These are phyloP conservation scores for Hemaris fuciformis DNA, from an alignment of 2,888 invertebrate genomes.

Conservation along the genomic window DNA sequence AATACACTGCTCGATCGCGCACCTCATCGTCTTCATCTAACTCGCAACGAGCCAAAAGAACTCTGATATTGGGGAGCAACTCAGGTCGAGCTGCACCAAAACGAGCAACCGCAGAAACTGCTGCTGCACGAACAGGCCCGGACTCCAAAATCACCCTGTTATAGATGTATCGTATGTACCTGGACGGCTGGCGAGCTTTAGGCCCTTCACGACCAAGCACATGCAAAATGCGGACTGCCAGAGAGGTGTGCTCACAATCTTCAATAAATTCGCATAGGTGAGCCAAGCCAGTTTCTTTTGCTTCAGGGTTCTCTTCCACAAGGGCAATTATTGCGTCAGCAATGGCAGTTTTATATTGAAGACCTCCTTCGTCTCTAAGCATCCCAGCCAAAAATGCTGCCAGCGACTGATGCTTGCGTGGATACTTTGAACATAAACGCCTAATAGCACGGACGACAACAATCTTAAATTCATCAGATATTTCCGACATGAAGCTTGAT, in stretches of 20 bases:
- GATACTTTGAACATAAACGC: slow-evolving; percentile 96
- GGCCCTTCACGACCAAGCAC: slow-evolving; percentile 98
- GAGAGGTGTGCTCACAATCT: slow-evolving; percentile 98
- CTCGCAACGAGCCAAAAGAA: slow-evolving; percentile 91
- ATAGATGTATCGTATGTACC: slow-evolving; percentile 92
- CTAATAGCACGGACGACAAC: slow-evolving; percentile 97
- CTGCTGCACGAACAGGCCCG: slow-evolving; percentile 97
- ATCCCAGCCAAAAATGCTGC: slow-evolving; percentile 98
- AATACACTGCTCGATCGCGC: slow-evolving; percentile 98
- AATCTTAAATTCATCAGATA: slow-evolving; percentile 99
- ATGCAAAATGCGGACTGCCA: slow-evolving; percentile 98
- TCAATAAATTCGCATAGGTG: slow-evolving; percentile 99
- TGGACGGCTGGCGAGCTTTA: slow-evolving; percentile 94
- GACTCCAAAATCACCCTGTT: slow-evolving; percentile 97
- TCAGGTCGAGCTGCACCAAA: slow-evolving; percentile 96
- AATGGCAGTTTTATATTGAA: slow-evolving; percentile 99
- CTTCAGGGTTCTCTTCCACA: slow-evolving; percentile 98
- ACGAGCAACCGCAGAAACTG: slow-evolving; percentile 98
- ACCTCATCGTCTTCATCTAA: slow-evolving; percentile 99
- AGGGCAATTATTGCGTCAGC: slow-evolving; percentile 98
- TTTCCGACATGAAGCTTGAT: slow-evolving; percentile 98
- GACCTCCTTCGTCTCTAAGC: slow-evolving; percentile 97
- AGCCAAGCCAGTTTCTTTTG: slow-evolving; percentile 97
- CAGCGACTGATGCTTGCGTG: slow-evolving; percentile 96
- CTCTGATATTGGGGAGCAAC: slow-evolving; percentile 86